Conservation (phyloP, 2,888 invertebrate genomes). For the Drosophila rubida region DNA sequence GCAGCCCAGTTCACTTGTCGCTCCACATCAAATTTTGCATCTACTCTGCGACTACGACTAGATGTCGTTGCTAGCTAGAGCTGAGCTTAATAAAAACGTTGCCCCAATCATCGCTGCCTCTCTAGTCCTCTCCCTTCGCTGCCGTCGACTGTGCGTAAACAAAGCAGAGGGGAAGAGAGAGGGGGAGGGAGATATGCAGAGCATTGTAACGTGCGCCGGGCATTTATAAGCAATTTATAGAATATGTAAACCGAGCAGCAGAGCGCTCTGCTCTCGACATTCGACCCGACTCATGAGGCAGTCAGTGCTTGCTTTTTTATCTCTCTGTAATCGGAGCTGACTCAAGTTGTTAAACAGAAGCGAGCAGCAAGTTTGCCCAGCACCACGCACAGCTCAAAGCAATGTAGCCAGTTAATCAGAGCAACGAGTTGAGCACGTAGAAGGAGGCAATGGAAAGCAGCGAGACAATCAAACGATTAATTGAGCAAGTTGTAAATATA, state of each 20-base stretch:
- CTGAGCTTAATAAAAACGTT: conserved; percentile 30
- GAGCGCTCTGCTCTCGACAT: neutral
- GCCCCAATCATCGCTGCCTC: neutral
- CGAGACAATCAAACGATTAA: neutral
- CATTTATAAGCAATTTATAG: conserved; percentile 7
- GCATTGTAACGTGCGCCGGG: conserved; percentile 1
- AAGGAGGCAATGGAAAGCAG: neutral
- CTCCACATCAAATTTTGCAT: conserved; percentile 20
- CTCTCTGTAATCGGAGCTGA: neutral
- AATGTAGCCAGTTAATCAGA: neutral
- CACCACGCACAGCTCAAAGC: neutral
- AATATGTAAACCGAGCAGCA: neutral
- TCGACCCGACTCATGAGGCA: conserved; percentile 1
- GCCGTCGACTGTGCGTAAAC: neutral
- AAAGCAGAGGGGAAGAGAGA: neutral
- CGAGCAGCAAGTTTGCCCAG: neutral
- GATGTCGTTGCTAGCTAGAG: neutral
- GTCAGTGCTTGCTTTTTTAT: neutral
- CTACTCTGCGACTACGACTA: neutral
- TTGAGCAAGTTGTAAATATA: neutral
- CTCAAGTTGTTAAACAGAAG: conserved; percentile 5
- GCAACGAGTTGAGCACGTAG: neutral
- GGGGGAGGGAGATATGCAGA: neutral
- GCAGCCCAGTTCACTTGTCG: conserved; percentile 1
- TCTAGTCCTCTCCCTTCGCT: neutral